phyloP scores from a whole-genome alignment of 53 echinoderm and acorn worm species.

The Astropecten irregularis region DNA sequence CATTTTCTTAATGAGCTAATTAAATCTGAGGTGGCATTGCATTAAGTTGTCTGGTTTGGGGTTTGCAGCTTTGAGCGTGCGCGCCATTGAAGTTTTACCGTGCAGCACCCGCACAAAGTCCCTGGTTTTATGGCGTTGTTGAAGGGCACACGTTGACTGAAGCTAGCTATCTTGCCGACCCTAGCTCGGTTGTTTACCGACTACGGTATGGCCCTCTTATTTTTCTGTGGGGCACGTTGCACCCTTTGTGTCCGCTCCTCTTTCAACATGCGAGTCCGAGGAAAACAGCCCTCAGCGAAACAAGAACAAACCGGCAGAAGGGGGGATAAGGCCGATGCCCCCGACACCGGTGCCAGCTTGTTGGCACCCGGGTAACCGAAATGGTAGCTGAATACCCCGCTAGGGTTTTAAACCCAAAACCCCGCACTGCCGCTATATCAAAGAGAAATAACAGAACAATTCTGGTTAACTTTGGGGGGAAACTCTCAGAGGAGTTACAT shows the following conservation, averaged over 20 bases:
- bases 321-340: slow-evolving; percentile 23
- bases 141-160: background rate
- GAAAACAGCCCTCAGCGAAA: slow-evolving; percentile 50
- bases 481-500: slow-evolving; percentile 18
- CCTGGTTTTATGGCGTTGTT: slow-evolving; percentile 10
- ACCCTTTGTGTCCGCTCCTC: slow-evolving; percentile 54
- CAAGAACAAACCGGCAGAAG: background rate
- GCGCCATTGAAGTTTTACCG: too few relatives aligned
- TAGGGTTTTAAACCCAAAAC: slow-evolving; percentile 22
- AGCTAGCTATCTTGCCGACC: slow-evolving; percentile 16
- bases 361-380: slow-evolving; percentile 7
- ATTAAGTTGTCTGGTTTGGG: too few relatives aligned
- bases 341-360: background rate
- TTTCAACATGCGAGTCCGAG: slow-evolving; percentile 41
- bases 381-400: background rate
- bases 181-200: slow-evolving; percentile 44
- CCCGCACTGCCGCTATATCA: background rate
- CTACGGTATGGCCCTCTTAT: slow-evolving; percentile 27
- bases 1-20: too few relatives aligned
- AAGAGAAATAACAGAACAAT: too few relatives aligned
- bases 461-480: background rate
- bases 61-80: too few relatives aligned
- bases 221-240: slow-evolving; percentile 40
- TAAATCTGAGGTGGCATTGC: too few relatives aligned
- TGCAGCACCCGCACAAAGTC: too few relatives aligned